Percentiles rank a stretch among this genome's conserved stretches.
Conservation (phyloP, 2,888 invertebrate species). For the Drosophila acutilabella region DNA sequence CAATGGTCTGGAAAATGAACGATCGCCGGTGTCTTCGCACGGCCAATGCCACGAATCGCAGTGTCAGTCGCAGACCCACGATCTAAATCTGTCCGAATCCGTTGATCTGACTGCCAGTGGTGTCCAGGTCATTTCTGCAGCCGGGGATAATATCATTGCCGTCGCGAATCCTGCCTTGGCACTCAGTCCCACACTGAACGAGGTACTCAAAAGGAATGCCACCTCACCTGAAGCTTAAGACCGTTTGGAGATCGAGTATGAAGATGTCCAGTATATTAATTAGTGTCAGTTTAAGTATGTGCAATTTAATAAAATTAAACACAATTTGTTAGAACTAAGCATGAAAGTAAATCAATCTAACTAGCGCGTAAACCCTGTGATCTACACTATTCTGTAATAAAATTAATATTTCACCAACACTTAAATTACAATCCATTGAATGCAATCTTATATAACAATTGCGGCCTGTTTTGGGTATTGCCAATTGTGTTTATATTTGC, state of each 20-base stretch:
- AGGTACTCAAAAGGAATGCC: conserved; percentile 83
- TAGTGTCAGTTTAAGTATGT: conserved; percentile 55
- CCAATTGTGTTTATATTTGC: conserved; percentile 64
- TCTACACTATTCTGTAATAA: conserved; percentile 66
- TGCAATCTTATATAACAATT: conserved; percentile 12
- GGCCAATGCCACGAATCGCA: conserved; percentile 37
- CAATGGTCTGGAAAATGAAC: conserved; percentile 78
- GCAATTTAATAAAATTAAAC: conserved; percentile 62
- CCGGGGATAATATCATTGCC: conserved; percentile 94
- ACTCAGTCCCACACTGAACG: conserved; percentile 86
- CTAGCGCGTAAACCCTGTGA: conserved; percentile 64
- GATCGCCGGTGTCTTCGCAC: conserved; percentile 49
- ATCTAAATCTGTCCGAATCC: conserved; percentile 45
- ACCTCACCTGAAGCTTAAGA: conserved; percentile 81
- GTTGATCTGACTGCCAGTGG: conserved; percentile 66
- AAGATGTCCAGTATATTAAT: neutral
- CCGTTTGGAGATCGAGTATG: neutral
- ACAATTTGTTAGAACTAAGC: conserved; percentile 32
- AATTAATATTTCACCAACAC: conserved; percentile 32
- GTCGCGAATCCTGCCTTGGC: conserved; percentile 94
- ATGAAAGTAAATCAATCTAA: conserved; percentile 29
- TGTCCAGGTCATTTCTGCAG: conserved; percentile 92
- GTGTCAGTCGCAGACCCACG: conserved; percentile 15
- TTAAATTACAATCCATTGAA: conserved; percentile 23
- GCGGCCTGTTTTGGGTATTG: conserved; percentile 5